phyloP scores from a whole-genome alignment of 2,888 invertebrate genomes.

The Drosophila villosipedis region DNA sequence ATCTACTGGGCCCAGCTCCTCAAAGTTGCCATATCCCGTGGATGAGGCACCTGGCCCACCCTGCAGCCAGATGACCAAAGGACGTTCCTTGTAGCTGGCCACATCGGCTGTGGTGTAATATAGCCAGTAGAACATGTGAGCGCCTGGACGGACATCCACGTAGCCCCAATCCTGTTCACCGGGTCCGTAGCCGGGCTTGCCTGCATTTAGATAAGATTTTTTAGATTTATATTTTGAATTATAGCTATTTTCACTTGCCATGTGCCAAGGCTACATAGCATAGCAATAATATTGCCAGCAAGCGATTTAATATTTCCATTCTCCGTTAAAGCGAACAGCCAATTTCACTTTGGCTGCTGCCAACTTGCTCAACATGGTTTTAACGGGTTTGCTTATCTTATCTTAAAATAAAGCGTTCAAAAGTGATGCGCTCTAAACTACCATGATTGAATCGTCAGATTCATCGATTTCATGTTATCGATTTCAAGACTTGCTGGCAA shows the following conservation, averaged over 20 bases:
- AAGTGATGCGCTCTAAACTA: not conserved
- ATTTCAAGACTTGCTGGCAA: not conserved
- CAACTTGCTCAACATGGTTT: conserved; percentile 23
- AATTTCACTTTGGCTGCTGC: conserved; percentile 8
- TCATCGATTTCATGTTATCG: not conserved
- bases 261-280: conserved; percentile 33
- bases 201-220: conserved; percentile 26
- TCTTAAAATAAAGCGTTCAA: conserved; percentile 13
- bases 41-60: conserved; percentile 94
- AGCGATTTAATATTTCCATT: conserved; percentile 28
- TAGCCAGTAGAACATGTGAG: conserved; percentile 95
- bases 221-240: not conserved
- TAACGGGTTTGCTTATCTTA: conserved; percentile 52
- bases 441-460: not conserved
- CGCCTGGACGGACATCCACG: conserved; percentile 90
- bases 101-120: conserved; percentile 90
- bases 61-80: conserved; percentile 94
- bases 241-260: conserved; percentile 25
- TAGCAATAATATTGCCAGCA: conserved; percentile 43
- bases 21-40: conserved; percentile 93
- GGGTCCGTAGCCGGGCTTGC: conserved; percentile 86
- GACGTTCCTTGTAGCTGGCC: conserved; percentile 87
- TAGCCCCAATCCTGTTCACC: conserved; percentile 91
- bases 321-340: conserved; percentile 16
- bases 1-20: conserved; percentile 92